Evolutionary conservation across 2,797 vertebrate species (phyloP).

Genomic region (Dipus sagitta): DNA sequence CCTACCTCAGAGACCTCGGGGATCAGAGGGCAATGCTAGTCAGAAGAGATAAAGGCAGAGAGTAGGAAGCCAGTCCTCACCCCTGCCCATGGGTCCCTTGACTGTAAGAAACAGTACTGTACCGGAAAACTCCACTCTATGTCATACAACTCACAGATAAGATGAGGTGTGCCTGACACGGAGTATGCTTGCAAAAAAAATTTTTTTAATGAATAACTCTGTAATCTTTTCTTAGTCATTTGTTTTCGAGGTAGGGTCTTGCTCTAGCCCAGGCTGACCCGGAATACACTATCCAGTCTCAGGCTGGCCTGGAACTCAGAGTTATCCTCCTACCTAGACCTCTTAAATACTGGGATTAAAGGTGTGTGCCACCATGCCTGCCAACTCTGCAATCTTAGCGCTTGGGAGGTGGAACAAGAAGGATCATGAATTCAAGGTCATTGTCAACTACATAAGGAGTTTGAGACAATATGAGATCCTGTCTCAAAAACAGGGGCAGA

Average conservation of each 20-base stretch:
- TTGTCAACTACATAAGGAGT: background rate
- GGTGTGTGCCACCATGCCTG: background rate
- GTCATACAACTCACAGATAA: background rate
- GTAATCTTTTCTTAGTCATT: no score
- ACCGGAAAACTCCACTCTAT: no score
- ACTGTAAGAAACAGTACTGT: background rate
- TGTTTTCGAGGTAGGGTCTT: no score
- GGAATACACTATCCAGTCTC: no score
- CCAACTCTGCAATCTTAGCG: background rate
- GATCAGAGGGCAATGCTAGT: background rate
- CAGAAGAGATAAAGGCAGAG: conserved; percentile 21
- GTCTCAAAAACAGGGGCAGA: no score
- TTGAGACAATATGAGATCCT: no score
- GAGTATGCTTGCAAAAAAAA: background rate
- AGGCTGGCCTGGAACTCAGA: background rate
- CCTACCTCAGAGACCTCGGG: background rate
- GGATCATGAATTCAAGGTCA: background rate
- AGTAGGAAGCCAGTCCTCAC: background rate
- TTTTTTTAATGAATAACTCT: background rate
- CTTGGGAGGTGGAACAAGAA: no score
- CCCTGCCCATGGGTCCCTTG: background rate
- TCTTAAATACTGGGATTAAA: background rate
- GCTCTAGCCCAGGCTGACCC: no score
- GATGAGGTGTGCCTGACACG: background rate
- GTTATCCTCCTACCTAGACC: background rate